These are phyloP conservation scores for Oreochromis spilurus DNA, from an alignment of 2,113 vertebrate genomes.

Conservation along the genomic window DNA sequence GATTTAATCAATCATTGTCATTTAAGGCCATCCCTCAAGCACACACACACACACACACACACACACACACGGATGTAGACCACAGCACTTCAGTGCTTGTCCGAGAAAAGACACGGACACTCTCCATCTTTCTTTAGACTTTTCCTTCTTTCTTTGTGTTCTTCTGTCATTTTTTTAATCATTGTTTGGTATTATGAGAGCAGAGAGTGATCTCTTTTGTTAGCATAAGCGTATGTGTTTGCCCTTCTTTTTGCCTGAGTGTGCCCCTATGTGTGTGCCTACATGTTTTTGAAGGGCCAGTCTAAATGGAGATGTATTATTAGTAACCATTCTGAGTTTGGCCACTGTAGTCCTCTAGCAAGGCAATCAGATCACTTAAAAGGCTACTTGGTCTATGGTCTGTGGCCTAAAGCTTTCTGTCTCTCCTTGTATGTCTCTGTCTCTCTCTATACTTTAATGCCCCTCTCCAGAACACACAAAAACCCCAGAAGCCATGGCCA, in stretches of 20 bases:
- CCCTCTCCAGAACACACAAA: slow-evolving; percentile 40
- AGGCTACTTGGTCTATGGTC: slow-evolving; percentile 77
- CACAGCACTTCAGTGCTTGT: slow-evolving; percentile 46
- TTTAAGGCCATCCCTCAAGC: slow-evolving; percentile 62
- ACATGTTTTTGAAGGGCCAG: slow-evolving; percentile 21
- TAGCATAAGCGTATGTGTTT: not conserved
- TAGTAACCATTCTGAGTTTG: slow-evolving; percentile 64
- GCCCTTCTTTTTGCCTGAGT: not conserved
- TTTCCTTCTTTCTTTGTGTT: not conserved
- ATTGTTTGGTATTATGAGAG: not conserved
- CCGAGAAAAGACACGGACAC: slow-evolving; percentile 1
- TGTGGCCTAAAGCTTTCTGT: slow-evolving; percentile 75
- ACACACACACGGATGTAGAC: slow-evolving; percentile 1
- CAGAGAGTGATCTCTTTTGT: slow-evolving; percentile 40
- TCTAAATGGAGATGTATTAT: slow-evolving; percentile 71
- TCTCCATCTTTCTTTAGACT: not conserved
- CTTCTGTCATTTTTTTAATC: not conserved
- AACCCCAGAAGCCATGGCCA: slow-evolving; percentile 50
- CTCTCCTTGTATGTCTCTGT: slow-evolving; percentile 45
- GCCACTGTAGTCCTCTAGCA: slow-evolving; percentile 48
- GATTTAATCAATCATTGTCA: slow-evolving; percentile 68
- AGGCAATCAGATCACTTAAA: slow-evolving; percentile 74
- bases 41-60: not conserved
- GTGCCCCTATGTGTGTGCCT: not conserved
- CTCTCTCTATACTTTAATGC: slow-evolving; percentile 38